Evolutionary conservation across 2,797 vertebrate species (phyloP), one percentile per base, ranked within the genome.

Genomic region (Varecia variegata): DNA sequence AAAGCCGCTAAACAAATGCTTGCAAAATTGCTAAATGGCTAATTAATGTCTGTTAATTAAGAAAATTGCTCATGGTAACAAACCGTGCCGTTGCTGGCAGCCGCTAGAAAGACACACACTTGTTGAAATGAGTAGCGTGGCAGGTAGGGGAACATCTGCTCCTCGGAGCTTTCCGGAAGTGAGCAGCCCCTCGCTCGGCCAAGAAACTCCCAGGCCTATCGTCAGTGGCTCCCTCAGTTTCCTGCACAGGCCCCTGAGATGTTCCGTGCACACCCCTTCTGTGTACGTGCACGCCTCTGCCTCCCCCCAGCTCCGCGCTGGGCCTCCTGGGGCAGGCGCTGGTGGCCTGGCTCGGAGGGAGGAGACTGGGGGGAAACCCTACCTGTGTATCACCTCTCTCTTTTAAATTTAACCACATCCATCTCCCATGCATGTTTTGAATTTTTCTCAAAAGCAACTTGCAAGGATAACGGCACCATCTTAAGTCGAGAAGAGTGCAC

Each of bases 21-120:
- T 99, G 98, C 98, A 98, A 98, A 99, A 98, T 99, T 98, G 98
- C 99, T 98, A 98, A 98, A 99, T 98, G 98, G 98, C 99, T 99
- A 99, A 99, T 99, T 99, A 99, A 99, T 99, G 99, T 99, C 98
- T 99, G 98, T 99, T 99, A 99, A 99, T 99, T 99, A 99, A 99
- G 98, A 98, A 99, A 99, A 99, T 99, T 99, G 99, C 98, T 99
- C 98, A 98, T 99, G 98, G 98, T 99, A 99, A 99, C 98, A 99
- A 99, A 99, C 99, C 98, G 98, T 98, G 98, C 98, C 98, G 98
- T 98, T 98, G 98, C 98, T 99, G 98, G 98, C 99, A 99, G 98
- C 98, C 98, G 98, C 98, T 99, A 98, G 98, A 98, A 98, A 98
- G 98, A 98, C 98, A 98, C 98, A 98, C 98, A 99, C 99, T 99